A percentile compares a stretch with the other conserved stretches of the same genome.
Evolutionary conservation across 2,113 vertebrate genomes (phyloP).

Genomic region (Gulo gulo): DNA sequence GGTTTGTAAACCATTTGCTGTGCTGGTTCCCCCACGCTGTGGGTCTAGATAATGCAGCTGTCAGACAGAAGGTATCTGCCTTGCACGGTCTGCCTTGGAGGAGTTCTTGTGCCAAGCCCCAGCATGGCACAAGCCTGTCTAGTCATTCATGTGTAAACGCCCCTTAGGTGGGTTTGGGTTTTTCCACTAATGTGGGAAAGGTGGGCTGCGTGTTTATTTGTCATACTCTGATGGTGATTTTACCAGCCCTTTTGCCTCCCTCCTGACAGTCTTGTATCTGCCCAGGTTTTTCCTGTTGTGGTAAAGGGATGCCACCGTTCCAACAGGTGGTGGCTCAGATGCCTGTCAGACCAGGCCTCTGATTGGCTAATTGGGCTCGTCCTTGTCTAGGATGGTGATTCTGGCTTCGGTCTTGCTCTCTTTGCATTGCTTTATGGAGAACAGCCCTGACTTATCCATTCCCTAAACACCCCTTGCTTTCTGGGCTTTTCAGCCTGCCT

Average conservation of each 20-base stretch:
- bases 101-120: constrained; percentile 38
- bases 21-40: constrained; percentile 49
- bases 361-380: background rate
- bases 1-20: constrained; percentile 57
- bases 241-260: background rate
- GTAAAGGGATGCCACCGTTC: background rate
- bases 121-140: background rate
- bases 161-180: background rate
- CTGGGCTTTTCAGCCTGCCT: background rate
- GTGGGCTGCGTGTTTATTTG: background rate
- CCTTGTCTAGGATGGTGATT: background rate
- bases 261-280: background rate
- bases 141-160: background rate
- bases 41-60: constrained; percentile 61
- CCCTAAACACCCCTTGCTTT: background rate
- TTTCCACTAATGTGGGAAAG: background rate
- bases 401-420: background rate
- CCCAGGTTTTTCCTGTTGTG: background rate
- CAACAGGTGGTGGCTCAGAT: constrained; percentile 42
- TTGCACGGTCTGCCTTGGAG: constrained; percentile 46
- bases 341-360: background rate
- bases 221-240: background rate
- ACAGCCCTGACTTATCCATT: background rate
- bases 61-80: constrained; percentile 68
- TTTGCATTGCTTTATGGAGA: background rate